Evolutionary conservation across 1,140 invertebrate genomes (phyloP).

Genomic region (Ceratina calcarata): DNA sequence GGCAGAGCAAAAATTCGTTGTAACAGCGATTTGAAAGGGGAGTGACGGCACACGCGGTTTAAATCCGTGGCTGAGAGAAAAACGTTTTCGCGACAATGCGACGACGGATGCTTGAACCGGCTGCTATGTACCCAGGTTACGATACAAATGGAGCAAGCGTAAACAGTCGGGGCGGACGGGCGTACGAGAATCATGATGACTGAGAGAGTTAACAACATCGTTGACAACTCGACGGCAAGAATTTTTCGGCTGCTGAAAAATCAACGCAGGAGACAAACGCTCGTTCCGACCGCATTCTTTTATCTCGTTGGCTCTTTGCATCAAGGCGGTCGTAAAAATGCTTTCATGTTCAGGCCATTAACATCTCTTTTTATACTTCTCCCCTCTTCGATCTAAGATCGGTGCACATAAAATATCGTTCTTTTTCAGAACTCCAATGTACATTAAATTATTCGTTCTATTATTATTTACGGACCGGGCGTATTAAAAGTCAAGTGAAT

Average conservation of each 20-base stretch:
- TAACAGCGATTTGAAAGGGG: background rate
- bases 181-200: slow-evolving; percentile 7
- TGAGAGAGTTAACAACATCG: slow-evolving; percentile 18
- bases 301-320: background rate
- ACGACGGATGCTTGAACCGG: background rate
- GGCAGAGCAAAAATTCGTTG: background rate
- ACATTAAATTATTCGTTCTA: too few species aligned
- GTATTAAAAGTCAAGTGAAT: too few species aligned
- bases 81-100: slow-evolving; percentile 14
- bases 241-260: background rate
- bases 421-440: too few species aligned
- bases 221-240: slow-evolving; percentile 24
- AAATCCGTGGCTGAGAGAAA: background rate
- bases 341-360: background rate
- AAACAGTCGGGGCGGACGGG: background rate
- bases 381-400: too few species aligned
- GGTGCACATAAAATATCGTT: too few species aligned
- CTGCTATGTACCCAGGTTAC: background rate
- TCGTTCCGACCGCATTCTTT: background rate
- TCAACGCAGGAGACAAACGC: background rate
- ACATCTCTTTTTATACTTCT: too few species aligned
- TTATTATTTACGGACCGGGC: too few species aligned
- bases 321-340: background rate
- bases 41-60: background rate
- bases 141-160: slow-evolving; percentile 16